phyloP scores from a whole-genome alignment of 2,888 invertebrate genomes.

The Leucoma salicis region DNA sequence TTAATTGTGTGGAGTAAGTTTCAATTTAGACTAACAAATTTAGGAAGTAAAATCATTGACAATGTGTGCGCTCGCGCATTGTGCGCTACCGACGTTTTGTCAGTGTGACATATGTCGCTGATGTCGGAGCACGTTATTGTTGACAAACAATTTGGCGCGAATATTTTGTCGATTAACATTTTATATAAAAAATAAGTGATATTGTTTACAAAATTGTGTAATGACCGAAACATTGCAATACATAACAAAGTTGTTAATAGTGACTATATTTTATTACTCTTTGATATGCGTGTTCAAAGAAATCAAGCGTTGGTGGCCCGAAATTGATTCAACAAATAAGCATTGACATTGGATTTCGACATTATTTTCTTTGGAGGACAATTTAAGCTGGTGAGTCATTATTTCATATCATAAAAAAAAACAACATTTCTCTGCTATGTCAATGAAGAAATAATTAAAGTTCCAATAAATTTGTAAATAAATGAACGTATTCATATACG shows the following conservation, averaged over 20 bases:
- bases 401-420: background rate
- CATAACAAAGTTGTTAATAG: constrained; percentile 53
- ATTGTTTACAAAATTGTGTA: constrained; percentile 43
- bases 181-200: constrained; percentile 16
- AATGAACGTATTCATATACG: background rate
- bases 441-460: background rate
- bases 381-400: constrained; percentile 34
- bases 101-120: constrained; percentile 54
- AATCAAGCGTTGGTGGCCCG: constrained; percentile 59
- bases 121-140: constrained; percentile 36
- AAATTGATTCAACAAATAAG: constrained; percentile 36
- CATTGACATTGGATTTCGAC: constrained; percentile 37
- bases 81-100: constrained; percentile 57
- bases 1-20: constrained; percentile 1
- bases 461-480: background rate
- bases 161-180: constrained; percentile 18
- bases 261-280: constrained; percentile 64
- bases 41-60: constrained; percentile 43
- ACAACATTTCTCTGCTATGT: background rate
- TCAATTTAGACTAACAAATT: constrained; percentile 15
- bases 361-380: constrained; percentile 20
- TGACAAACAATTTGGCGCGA: constrained; percentile 43
- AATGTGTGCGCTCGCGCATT: constrained; percentile 67
- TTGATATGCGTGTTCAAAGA: constrained; percentile 63
- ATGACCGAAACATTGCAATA: constrained; percentile 67